Base-by-base conservation (phyloP, 2,888 invertebrate species). In the Eurytoma adleriae region DNA sequence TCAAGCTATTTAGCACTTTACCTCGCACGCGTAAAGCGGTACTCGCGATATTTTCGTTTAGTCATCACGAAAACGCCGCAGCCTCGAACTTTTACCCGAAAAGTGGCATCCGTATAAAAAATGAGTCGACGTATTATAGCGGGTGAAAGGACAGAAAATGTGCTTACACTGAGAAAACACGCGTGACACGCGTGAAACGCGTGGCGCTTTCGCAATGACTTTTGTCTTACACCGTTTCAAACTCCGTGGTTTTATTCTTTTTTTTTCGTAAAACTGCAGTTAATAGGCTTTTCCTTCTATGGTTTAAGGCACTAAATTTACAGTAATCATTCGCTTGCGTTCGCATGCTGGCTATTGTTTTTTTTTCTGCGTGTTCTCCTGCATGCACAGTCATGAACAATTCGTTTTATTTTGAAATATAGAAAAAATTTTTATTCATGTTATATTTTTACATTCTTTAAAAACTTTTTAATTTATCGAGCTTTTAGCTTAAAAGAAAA, bases 261-360 rank as follows among this genome's bases (percentile, higher is more conserved):
- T 62, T 72, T 13, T 30, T 64, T 67, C 27, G n/a, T 56, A 5
- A n/a, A 66, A 50, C n/a, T 48, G 62, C 40, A 40, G 7, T 70
- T 52, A 67, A 66, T 66, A 67, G 59, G 18, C 54, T 75, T 67
- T 12, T 52, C 2, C n/a, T 57, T 59, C 56, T 66, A 61, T 71
- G 70, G 52, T 66, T 79, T 75, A 79, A 79, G 79, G 74, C 74
- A 79, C 74, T 74, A 79, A 69, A 68, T 62, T 40, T 62, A 64
- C 16, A 71, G 62, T 67, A 40, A 56, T 79, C 5, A 20, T 72
- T 69, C 16, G 48, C 18, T 54, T n/a, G 16, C 24, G 24, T 68
- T 14, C 10, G 16, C 1, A 4, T 52, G 13, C 3, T 54, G 16
- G 24, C 69, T 77, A 48, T 77, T 70, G 13, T n/a, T 18, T 66